phyloP scores from a whole-genome alignment of 2,888 invertebrate species.

The Callyntrura sp. region DNA sequence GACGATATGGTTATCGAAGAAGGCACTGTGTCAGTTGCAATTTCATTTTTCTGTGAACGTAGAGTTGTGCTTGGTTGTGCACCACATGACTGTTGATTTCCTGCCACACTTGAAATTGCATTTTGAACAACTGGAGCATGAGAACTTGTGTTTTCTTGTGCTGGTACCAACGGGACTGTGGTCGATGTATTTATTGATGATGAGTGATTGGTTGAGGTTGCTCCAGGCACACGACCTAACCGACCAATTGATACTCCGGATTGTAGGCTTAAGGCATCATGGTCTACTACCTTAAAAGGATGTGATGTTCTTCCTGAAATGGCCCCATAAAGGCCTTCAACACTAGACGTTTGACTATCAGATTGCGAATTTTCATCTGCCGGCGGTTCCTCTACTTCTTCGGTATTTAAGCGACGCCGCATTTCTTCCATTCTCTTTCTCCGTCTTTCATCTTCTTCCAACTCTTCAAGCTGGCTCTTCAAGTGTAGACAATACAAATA shows the following conservation, averaged over 20 bases:
- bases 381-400: slow-evolving; percentile 90
- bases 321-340: slow-evolving; percentile 91
- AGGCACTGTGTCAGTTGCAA: slow-evolving; percentile 73
- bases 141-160: slow-evolving; percentile 41
- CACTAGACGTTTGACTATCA: slow-evolving; percentile 91
- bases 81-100: slow-evolving; percentile 83
- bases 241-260: slow-evolving; percentile 93
- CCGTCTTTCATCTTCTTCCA: slow-evolving; percentile 86
- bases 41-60: slow-evolving; percentile 1
- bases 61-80: slow-evolving; percentile 53
- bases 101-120: slow-evolving; percentile 81
- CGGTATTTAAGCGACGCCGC: slow-evolving; percentile 94
- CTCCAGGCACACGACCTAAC: slow-evolving; percentile 87
- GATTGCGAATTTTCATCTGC: slow-evolving; percentile 89
- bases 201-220: slow-evolving; percentile 70
- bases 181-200: slow-evolving; percentile 39
- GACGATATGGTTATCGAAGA: slow-evolving; percentile 21
- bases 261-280: slow-evolving; percentile 94
- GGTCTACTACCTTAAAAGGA: slow-evolving; percentile 91
- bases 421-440: slow-evolving; percentile 93
- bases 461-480: slow-evolving; percentile 79
- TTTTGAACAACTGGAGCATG: slow-evolving; percentile 15
- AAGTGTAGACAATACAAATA: too few species aligned
- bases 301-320: slow-evolving; percentile 82
- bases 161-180: background rate